Percentiles rank a stretch among this genome's conserved stretches.
phyloP scores from a whole-genome alignment of 2,797 vertebrate genomes.

The Coracias cyanogaster region DNA sequence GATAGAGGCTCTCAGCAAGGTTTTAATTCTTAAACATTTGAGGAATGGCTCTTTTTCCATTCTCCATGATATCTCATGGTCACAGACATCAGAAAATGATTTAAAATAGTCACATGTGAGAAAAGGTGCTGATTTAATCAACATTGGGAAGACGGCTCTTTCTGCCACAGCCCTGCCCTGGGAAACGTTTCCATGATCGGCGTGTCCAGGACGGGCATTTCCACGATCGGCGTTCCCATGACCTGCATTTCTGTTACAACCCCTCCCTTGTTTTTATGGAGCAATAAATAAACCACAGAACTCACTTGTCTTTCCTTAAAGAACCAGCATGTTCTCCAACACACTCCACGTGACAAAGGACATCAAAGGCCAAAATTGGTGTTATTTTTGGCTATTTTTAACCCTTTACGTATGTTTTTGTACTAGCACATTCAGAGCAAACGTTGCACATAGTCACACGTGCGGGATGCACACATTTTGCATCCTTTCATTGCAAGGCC shows the following conservation, averaged over 20 bases:
- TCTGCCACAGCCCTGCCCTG: not conserved
- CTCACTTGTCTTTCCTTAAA: not conserved
- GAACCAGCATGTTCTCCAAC: not conserved
- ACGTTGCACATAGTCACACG: rapidly evolving
- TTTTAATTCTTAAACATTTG: not conserved
- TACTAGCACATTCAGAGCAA: not conserved
- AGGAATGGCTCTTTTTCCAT: not conserved
- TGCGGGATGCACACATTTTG: not conserved
- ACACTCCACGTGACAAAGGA: not conserved
- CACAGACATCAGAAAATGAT: not conserved
- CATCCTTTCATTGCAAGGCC: not conserved
- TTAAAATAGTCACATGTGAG: rapidly evolving
- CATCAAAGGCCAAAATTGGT: not conserved
- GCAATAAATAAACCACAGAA: not conserved
- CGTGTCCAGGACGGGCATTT: too few relatives aligned
- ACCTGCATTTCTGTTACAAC: not conserved
- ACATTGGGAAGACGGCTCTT: not conserved
- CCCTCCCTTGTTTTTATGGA: not conserved
- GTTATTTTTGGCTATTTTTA: not conserved
- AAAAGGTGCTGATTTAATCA: not conserved
- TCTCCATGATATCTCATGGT: rapidly evolving
- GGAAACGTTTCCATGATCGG: rapidly evolving
- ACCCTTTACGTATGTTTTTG: not conserved
- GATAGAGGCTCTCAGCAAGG: not conserved
- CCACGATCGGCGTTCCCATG: not conserved